A percentile compares a stretch with the other conserved stretches of the same genome.
Evolutionary conservation across 2,113 vertebrate genomes (phyloP).

Genomic region (Copsychus sechellarum): DNA sequence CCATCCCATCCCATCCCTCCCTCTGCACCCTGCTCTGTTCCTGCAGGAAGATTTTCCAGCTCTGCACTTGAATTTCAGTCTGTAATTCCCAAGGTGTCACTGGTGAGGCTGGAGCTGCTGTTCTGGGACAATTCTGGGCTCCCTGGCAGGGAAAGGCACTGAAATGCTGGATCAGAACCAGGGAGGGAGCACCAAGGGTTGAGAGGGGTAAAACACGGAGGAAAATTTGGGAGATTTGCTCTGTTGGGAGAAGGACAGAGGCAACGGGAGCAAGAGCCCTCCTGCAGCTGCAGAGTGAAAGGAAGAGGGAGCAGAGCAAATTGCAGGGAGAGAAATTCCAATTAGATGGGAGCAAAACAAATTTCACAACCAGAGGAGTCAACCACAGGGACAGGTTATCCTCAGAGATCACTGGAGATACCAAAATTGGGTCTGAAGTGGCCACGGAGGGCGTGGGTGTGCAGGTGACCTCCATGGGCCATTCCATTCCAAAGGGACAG

Average conservation of each 20-base stretch:
- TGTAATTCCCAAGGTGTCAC: not conserved
- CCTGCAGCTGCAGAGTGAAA: not conserved
- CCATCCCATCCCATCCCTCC: not conserved
- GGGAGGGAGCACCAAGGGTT: not conserved
- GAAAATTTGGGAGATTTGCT: not conserved
- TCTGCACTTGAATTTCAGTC: not conserved
- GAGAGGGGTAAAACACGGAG: not conserved
- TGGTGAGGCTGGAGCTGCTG: not conserved
- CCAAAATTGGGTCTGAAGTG: not conserved
- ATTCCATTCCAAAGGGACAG: not conserved
- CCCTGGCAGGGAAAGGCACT: not conserved
- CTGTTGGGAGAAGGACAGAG: not conserved
- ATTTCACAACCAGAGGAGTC: not conserved
- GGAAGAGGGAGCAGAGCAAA: not conserved
- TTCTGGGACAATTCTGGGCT: not conserved
- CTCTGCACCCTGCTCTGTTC: not conserved
- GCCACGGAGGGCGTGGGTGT: not conserved
- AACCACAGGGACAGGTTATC: not conserved
- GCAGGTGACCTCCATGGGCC: not conserved
- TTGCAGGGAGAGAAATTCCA: slow-evolving; percentile 1
- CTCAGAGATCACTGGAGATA: not conserved
- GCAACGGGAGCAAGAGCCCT: not conserved
- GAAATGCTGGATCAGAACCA: not conserved
- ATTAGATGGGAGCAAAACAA: slow-evolving; percentile 6
- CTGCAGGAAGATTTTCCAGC: not conserved